Evolutionary conservation across 1,140 invertebrate genomes (phyloP).

Genomic region (Pachyrhynchus sulphureomaculatus): DNA sequence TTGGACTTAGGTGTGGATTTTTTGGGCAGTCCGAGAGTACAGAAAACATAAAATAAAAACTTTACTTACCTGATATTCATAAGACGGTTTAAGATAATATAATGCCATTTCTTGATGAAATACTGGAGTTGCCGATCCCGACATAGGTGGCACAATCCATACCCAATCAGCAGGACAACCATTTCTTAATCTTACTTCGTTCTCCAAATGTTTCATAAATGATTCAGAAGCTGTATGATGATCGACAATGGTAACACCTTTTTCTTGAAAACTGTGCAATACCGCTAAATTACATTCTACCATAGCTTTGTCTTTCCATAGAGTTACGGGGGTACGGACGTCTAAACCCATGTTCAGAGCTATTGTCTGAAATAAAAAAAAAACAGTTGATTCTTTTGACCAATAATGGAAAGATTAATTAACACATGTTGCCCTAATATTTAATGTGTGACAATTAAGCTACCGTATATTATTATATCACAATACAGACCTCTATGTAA

Average conservation of each 20-base stretch:
- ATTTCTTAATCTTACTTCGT: conserved; percentile 85
- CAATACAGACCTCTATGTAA: too few species aligned
- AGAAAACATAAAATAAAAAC: too few species aligned
- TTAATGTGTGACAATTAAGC: too few species aligned
- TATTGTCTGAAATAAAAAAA: conserved; percentile 69
- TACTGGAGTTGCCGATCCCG: conserved; percentile 84
- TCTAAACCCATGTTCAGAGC: conserved; percentile 88
- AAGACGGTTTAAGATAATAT: conserved; percentile 87
- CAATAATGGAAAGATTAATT: too few species aligned
- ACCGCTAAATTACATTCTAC: conserved; percentile 91
- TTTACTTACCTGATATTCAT: conserved; percentile 86
- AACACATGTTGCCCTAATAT: too few species aligned
- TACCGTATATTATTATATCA: too few species aligned
- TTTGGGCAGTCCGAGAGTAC: too few species aligned
- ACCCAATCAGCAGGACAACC: conserved; percentile 96
- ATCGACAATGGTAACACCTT: conserved; percentile 91
- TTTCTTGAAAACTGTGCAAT: conserved; percentile 87
- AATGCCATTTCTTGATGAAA: conserved; percentile 96
- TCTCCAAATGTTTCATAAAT: conserved; percentile 94
- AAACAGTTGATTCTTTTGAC: too few species aligned
- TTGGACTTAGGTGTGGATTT: too few species aligned
- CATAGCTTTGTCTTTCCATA: conserved; percentile 92
- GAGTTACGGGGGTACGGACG: conserved; percentile 74
- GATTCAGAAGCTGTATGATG: conserved; percentile 93
- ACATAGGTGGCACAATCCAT: conserved; percentile 94